These are phyloP conservation scores for Rosalia funebris DNA, from an alignment of 2,888 invertebrate genomes.

Conservation along the genomic window DNA sequence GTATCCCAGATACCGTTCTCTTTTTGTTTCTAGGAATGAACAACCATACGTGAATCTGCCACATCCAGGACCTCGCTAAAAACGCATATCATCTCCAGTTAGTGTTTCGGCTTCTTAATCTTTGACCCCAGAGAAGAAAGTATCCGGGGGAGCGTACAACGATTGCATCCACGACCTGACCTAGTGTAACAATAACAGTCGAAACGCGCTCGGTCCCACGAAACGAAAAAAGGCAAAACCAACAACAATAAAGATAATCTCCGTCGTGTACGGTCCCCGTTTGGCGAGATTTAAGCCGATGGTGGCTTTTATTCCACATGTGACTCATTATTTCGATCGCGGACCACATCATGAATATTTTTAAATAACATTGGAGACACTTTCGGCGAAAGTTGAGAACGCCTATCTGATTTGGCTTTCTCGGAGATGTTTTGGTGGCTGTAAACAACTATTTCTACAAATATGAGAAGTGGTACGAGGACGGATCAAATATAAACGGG, in stretches of 20 bases:
- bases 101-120: background rate
- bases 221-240: background rate
- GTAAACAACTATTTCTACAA: too few relatives aligned
- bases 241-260: background rate
- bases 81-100: background rate
- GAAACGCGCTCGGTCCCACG: background rate
- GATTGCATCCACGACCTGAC: background rate
- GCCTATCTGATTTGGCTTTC: too few relatives aligned
- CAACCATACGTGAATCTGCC: too few relatives aligned
- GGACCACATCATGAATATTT: background rate
- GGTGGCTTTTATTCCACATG: background rate
- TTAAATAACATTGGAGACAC: background rate
- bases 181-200: background rate
- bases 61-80: too few relatives aligned
- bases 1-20: too few relatives aligned
- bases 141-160: background rate
- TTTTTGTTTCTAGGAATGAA: too few relatives aligned
- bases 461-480: too few relatives aligned
- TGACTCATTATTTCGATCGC: background rate
- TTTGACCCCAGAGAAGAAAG: background rate
- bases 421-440: too few relatives aligned
- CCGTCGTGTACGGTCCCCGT: background rate
- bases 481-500: too few relatives aligned
- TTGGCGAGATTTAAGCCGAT: background rate
- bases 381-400: background rate